Base-by-base conservation (phyloP, 2,888 invertebrate genomes). In the Trissoscelio sp. region DNA sequence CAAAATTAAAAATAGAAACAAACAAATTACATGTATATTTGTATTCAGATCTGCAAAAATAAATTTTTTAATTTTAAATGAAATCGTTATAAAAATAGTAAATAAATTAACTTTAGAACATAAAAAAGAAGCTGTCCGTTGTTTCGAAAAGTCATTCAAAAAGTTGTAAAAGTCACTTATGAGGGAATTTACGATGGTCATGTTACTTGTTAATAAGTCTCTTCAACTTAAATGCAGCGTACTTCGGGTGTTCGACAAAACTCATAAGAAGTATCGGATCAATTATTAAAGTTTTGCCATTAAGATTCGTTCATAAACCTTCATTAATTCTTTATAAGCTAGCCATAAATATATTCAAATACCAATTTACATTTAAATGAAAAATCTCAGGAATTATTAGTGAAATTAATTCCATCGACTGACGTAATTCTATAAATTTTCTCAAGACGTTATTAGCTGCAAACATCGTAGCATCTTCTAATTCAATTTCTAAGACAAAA, bases 351-450 rank as follows among this genome's bases (percentile, higher is more conserved):
- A 46, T 46, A 62, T 62, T 62, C 44, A 62, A 62, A 62, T 62
- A 46, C 46, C 46, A 62, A 62, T 62, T 62, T 62, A 62, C 46
- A 62, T 62, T 62, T 62, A 62, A 46, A 62, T 62, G 24, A 62
- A 62, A 62, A 31, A 62, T 31, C 62, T 44, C 28, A 44, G 18
- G 11, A 62, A 62, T 62, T 39, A 46, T 62, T 62, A 62, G 44
- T 44, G 39, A 44, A 28, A 62, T 62, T 34, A 34, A 9, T 34
- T 34, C 11, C 9, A 34, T 34, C 2, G 34, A 34, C 9, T 34
- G 6, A 11, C 28, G 28, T 28, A 28, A 28, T 28, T n/a, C n/a
- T n/a, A n/a, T n/a, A n/a, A n/a, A n/a, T n/a, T n/a, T n/a, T n/a
- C n/a, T n/a, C n/a, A n/a, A n/a, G n/a, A n/a, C n/a, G n/a, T n/a